Evolutionary conservation across 2,113 vertebrate genomes (phyloP).

Genomic region (Cepphus grylle): DNA sequence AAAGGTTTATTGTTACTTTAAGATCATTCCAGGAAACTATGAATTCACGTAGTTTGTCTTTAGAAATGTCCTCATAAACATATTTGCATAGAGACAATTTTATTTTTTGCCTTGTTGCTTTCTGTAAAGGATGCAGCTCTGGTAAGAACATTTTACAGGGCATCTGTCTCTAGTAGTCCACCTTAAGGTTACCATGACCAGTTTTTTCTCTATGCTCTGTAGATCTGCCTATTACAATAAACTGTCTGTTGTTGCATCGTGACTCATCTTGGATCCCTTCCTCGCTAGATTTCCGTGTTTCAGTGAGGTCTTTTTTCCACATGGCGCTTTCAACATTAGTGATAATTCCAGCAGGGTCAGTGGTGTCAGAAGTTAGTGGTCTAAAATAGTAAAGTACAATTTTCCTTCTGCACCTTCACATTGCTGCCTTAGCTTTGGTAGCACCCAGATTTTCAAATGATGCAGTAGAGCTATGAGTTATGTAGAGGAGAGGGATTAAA

Average conservation of each 20-base stretch:
- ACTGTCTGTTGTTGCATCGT: fast-evolving
- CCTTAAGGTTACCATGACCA: background rate
- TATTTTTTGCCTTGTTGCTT: background rate
- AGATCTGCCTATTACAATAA: background rate
- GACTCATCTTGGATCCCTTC: background rate
- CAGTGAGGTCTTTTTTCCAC: background rate
- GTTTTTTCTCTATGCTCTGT: background rate
- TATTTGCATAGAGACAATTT: background rate
- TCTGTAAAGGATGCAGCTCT: background rate
- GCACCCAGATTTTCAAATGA: background rate
- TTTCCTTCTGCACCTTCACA: background rate
- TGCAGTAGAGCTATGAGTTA: background rate
- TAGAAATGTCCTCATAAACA: background rate
- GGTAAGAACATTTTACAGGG: background rate
- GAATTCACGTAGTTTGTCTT: background rate
- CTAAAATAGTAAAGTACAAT: background rate
- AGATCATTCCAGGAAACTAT: background rate
- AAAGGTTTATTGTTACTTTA: background rate
- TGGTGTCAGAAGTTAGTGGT: background rate
- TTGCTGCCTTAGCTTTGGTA: background rate
- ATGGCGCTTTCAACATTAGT: background rate
- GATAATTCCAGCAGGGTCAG: background rate
- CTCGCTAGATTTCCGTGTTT: background rate
- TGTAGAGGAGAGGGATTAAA: background rate
- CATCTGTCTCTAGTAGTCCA: background rate